phyloP scores from a whole-genome alignment of 2,113 vertebrate genomes.

The Tetrax tetrax region DNA sequence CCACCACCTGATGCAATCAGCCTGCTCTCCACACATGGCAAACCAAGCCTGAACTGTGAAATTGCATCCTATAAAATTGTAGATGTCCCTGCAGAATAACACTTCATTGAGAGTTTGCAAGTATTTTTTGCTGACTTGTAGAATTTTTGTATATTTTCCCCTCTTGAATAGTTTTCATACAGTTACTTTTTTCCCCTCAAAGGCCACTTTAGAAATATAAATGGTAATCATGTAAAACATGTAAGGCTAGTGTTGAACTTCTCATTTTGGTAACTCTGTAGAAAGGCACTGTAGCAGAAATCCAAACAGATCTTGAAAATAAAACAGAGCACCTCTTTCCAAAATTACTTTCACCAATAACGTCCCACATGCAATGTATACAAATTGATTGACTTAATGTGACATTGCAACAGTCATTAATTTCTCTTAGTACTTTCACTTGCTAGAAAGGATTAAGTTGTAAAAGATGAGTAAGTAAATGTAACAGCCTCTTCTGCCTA shows the following conservation, averaged over 20 bases:
- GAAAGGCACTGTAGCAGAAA: not conserved
- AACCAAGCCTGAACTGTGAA: constrained; percentile 54
- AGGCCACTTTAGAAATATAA: not conserved
- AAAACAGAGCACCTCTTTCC: not conserved
- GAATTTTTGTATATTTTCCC: constrained; percentile 25
- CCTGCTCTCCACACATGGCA: constrained; percentile 21
- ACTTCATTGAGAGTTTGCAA: constrained; percentile 37
- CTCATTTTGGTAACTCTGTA: not conserved
- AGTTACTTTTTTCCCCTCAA: not conserved
- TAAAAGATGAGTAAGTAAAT: not conserved
- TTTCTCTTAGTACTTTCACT: not conserved
- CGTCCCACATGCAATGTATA: not conserved
- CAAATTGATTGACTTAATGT: not conserved
- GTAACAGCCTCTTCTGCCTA: not conserved
- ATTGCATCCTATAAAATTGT: constrained; percentile 26
- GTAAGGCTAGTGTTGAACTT: not conserved
- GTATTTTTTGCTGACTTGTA: constrained; percentile 48
- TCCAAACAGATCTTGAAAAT: not conserved
- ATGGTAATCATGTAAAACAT: not conserved
- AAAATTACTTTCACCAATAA: not conserved
- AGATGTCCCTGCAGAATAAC: constrained; percentile 33
- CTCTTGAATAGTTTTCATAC: not conserved
- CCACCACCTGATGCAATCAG: constrained; percentile 37
- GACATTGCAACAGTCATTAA: not conserved
- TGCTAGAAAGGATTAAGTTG: not conserved